A percentile compares a stretch with the other conserved stretches of the same genome.
Conservation (phyloP, 23 tunicate species). For the Ciona savignyi region DNA sequence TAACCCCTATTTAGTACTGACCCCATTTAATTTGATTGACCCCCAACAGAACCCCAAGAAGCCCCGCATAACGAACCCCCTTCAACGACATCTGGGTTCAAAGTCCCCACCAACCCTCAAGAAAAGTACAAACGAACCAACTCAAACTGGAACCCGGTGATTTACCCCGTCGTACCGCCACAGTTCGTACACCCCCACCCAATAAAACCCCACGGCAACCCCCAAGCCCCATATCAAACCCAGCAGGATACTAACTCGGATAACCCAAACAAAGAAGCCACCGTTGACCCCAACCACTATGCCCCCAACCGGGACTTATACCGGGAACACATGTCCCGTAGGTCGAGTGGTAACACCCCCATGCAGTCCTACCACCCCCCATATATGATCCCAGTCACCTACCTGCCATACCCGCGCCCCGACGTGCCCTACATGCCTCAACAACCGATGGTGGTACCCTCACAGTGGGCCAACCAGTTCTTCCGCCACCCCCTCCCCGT, state of each 20-base stretch:
- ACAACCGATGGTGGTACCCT: conserved; percentile 24
- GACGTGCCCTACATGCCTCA: conserved; percentile 1
- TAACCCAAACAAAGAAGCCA: neutral
- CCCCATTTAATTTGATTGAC: too few species aligned
- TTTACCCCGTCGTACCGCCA: too few species aligned
- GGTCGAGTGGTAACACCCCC: conserved; percentile 4
- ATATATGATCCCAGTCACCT: conserved; percentile 40
- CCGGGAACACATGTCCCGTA: conserved; percentile 6
- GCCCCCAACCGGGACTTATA: neutral
- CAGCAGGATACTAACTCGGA: neutral
- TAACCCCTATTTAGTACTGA: too few species aligned
- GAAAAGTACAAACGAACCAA: too few species aligned
- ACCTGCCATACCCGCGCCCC: conserved; percentile 37
- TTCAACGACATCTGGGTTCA: too few species aligned
- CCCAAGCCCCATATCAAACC: neutral
- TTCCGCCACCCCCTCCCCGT: conserved; percentile 24
- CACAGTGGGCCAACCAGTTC: conserved; percentile 55
- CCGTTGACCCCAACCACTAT: neutral
- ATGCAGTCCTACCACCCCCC: conserved; percentile 8
- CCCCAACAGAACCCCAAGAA: too few species aligned
- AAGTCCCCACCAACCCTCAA: too few species aligned
- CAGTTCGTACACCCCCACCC: neutral
- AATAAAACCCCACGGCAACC: too few species aligned
- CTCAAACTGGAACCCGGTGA: too few species aligned
- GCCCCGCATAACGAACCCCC: too few species aligned